Conservation (phyloP, 2,888 invertebrate species). For the Drosophila pseudotakahashii region DNA sequence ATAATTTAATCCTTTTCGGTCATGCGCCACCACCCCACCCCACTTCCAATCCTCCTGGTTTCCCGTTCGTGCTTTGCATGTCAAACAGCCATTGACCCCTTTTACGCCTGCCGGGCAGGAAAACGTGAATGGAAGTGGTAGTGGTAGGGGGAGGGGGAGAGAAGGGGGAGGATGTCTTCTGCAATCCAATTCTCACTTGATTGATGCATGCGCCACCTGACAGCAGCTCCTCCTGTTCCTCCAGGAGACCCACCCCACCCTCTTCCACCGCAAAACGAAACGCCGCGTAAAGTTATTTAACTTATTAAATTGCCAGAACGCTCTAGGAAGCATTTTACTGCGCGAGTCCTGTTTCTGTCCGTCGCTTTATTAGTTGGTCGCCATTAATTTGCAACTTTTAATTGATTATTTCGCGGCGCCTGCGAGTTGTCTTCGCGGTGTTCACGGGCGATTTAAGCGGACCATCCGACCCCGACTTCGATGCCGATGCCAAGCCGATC, state of each 20-base stretch:
- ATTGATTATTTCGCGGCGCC: constrained; percentile 70
- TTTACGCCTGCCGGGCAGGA: constrained; percentile 46
- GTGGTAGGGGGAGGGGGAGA: background rate
- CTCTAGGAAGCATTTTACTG: constrained; percentile 34
- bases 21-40: constrained; percentile 55
- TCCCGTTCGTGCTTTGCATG: constrained; percentile 75
- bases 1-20: constrained; percentile 81
- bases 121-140: constrained; percentile 21
- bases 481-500: constrained; percentile 25
- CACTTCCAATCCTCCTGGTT: background rate
- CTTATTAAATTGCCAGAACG: constrained; percentile 73
- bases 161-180: constrained; percentile 47
- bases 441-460: constrained; percentile 15
- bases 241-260: background rate
- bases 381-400: constrained; percentile 73
- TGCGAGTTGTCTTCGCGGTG: constrained; percentile 11
- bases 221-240: constrained; percentile 34
- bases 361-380: constrained; percentile 63
- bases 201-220: constrained; percentile 79
- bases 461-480: background rate
- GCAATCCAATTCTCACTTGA: constrained; percentile 79
- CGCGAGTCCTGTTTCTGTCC: constrained; percentile 5
- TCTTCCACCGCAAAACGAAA: constrained; percentile 44
- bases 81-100: constrained; percentile 81
- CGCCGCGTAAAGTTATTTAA: constrained; percentile 79